Evolutionary conservation across 2,888 invertebrate genomes (phyloP), one percentile per base, ranked within the genome.

Genomic region (Dynastes hyllus): DNA sequence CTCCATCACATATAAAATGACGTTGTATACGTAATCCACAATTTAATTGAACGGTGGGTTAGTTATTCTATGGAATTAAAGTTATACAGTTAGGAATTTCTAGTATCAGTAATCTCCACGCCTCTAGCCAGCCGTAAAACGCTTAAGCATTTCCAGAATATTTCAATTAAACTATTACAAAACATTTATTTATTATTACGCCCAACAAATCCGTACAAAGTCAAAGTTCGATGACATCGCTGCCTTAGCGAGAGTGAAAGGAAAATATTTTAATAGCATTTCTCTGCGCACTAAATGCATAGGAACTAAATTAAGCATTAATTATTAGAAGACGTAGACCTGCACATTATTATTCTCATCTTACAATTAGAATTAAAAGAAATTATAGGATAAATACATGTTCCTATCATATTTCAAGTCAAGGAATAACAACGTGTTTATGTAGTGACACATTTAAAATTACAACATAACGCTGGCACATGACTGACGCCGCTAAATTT

Each of bases 21-120:
- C 22, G 58, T 37, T 55, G 45, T 61, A 27, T 61, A 27, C 61
- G 61, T 50, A 73, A 73, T 61, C 13, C 6, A 73, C 61, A 58
- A 37, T 9, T 13, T 61, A 27, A 69, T 69, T 69, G 51, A 51
- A 27, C 11, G 13, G 29, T 61, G 8, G 45, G 69, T 50, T 55
- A 27, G 73, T 61, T 61, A 61, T 22, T 61, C 40, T 22, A 73
- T 8, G 9, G 61, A 61, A 75, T 75, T 58, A 71, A 71, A 55
- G 16, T 40, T 61, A 37, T 37, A 75, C 73, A 61, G 73, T 75
- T 63, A 75, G 63, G 73, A 75, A 75, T 75, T 75, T 75, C 61
- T 29, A 61, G 40, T 63, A 40, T 61, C 29, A 13, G 73, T 61
- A 75, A 61, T 45, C 61, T 58, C 22, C n/a, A 58, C 55, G 22